These are phyloP conservation scores for Oreonectes daqikongensis DNA, from an alignment of 2,797 vertebrate species.

Conservation along the genomic window DNA sequence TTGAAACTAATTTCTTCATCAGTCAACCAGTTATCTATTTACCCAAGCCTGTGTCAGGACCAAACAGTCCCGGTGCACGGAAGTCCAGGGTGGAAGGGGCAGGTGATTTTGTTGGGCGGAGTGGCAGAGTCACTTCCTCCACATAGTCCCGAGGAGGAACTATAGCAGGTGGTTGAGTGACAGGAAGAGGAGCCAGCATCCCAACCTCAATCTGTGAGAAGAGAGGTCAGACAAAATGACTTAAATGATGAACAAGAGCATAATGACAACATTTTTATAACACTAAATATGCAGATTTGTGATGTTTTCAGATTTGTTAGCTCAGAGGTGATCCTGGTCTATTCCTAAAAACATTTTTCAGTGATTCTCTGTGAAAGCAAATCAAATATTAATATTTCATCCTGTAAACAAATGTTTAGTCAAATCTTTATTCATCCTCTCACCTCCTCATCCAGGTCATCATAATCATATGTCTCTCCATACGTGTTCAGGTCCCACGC, in stretches of 20 bases:
- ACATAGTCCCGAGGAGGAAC: conserved; percentile 42
- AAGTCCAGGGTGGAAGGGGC: conserved; percentile 51
- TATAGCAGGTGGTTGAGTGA: conserved; percentile 3
- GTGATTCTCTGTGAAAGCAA: too few species aligned
- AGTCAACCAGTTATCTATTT: conserved; percentile 49
- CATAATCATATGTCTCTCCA: conserved; percentile 72
- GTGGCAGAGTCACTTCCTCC: conserved; percentile 49
- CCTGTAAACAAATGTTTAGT: too few species aligned
- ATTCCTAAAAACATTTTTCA: too few species aligned
- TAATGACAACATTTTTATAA: not conserved
- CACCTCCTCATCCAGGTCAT: conserved; percentile 75
- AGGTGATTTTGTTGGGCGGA: conserved; percentile 10
- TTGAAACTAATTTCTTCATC: not conserved
- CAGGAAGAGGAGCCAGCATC: conserved; percentile 66
- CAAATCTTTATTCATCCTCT: not conserved
- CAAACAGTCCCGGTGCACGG: conserved; percentile 62
- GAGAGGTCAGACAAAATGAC: not conserved
- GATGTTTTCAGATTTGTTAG: too few species aligned
- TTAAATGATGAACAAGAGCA: not conserved
- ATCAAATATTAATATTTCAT: too few species aligned
- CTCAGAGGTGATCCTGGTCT: too few species aligned
- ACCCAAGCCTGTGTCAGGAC: conserved; percentile 70
- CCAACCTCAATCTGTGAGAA: conserved; percentile 73
- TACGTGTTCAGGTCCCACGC: conserved; percentile 72
- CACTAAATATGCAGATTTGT: too few species aligned